Conservation (phyloP, 2,113 vertebrate species). For the Callipepla californica region DNA sequence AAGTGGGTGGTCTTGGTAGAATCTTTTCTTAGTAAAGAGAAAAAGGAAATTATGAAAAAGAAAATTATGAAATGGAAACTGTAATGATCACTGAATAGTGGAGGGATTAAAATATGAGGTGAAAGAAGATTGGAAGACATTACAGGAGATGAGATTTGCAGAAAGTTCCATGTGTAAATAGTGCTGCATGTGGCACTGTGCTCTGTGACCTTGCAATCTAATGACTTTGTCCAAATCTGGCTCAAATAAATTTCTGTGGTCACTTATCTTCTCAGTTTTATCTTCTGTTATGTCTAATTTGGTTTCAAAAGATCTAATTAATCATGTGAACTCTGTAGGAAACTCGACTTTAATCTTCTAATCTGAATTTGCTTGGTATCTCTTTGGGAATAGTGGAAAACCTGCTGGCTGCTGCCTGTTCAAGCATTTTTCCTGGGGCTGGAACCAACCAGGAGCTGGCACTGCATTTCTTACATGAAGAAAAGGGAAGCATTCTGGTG, state of each 20-base stretch:
- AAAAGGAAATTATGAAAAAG: background rate
- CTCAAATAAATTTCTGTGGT: background rate
- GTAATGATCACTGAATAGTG: background rate
- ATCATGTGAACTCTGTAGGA: background rate
- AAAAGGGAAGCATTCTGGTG: constrained; percentile 93
- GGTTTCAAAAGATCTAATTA: background rate
- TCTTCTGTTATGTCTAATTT: background rate
- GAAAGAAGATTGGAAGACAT: background rate
- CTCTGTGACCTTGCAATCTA: background rate
- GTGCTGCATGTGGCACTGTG: background rate
- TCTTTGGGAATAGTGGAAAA: constrained; percentile 84
- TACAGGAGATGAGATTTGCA: background rate
- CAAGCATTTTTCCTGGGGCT: constrained; percentile 91
- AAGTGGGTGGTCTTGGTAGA: background rate
- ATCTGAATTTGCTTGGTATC: background rate
- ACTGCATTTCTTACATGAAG: constrained; percentile 91
- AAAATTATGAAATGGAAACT: background rate
- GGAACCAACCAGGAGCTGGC: constrained; percentile 98
- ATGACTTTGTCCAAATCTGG: background rate
- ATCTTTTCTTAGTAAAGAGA: background rate
- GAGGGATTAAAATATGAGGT: background rate
- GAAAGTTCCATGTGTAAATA: background rate
- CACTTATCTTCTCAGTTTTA: background rate
- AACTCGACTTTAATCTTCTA: background rate
- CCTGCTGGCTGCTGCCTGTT: constrained; percentile 94